These are phyloP conservation scores for Xenotilapia longispinis DNA, from an alignment of 2,113 vertebrate species.

Conservation along the genomic window DNA sequence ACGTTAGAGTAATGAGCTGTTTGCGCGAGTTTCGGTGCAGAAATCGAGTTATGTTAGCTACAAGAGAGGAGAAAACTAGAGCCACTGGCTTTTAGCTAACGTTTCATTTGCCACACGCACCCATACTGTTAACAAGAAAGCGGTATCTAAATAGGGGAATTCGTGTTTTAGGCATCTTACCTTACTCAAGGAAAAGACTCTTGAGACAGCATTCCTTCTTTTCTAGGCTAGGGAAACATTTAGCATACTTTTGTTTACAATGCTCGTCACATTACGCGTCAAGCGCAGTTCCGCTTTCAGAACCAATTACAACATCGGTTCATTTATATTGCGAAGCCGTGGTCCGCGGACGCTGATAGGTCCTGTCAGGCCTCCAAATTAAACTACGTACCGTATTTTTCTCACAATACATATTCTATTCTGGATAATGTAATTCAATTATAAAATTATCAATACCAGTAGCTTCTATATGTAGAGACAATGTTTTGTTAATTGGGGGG, in stretches of 20 bases:
- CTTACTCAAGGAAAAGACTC: constrained; percentile 14
- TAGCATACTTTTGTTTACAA: constrained; percentile 41
- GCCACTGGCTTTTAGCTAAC: not conserved
- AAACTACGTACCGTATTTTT: not conserved
- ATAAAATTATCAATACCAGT: not conserved
- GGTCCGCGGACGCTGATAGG: not conserved
- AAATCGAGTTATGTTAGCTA: not conserved
- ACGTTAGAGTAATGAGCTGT: not conserved
- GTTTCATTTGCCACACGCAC: not conserved
- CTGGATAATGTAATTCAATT: not conserved
- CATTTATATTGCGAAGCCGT: not conserved
- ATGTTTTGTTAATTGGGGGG: not conserved
- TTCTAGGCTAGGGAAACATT: not conserved
- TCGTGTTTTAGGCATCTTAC: not conserved
- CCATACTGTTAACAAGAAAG: not conserved
- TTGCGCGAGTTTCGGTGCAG: not conserved
- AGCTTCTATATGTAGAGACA: not conserved
- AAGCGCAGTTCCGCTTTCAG: constrained; percentile 3
- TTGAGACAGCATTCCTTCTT: constrained; percentile 18
- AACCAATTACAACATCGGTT: not conserved
- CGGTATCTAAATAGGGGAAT: fast-evolving
- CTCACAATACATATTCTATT: not conserved
- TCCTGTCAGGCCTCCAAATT: not conserved
- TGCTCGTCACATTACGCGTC: not conserved
- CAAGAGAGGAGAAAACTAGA: not conserved